A percentile compares a stretch with the other conserved stretches of the same genome.
Conservation (phyloP, 1,140 invertebrate genomes). For the Brachionus sp. region DNA sequence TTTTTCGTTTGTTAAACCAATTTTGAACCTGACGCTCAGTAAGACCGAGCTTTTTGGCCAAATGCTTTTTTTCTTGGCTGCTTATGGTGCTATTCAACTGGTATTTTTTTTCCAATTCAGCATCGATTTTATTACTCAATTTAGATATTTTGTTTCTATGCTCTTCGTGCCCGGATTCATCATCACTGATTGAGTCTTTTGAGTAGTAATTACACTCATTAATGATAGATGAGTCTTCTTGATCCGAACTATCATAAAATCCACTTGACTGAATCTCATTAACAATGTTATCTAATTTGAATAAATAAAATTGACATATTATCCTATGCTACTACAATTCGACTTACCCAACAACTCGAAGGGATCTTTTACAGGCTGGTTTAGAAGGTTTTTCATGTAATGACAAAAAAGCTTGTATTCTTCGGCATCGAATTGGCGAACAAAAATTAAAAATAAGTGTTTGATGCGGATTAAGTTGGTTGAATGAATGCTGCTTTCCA, state of each 20-base stretch:
- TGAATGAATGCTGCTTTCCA: background rate
- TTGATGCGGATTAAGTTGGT: background rate
- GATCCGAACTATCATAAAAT: background rate
- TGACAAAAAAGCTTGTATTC: background rate
- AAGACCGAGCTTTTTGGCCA: slow-evolving; percentile 23
- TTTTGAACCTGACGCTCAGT: slow-evolving; percentile 41
- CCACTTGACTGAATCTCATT: background rate
- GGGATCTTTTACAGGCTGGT: background rate
- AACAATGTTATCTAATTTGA: background rate
- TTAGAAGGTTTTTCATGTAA: background rate
- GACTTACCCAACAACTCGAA: background rate
- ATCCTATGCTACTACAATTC: too few relatives aligned
- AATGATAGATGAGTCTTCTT: slow-evolving; percentile 11
- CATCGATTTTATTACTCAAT: background rate
- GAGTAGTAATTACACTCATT: slow-evolving; percentile 17
- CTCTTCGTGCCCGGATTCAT: background rate
- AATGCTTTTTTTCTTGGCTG: background rate
- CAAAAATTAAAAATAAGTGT: background rate
- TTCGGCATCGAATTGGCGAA: background rate
- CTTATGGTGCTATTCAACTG: background rate
- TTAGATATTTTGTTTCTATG: background rate
- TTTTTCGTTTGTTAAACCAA: slow-evolving; percentile 41
- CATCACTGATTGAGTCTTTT: background rate
- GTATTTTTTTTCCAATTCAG: slow-evolving; percentile 33
- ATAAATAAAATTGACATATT: too few relatives aligned